Evolutionary conservation across 1,140 invertebrate genomes (phyloP).

Genomic region (Zaprionus taronus): DNA sequence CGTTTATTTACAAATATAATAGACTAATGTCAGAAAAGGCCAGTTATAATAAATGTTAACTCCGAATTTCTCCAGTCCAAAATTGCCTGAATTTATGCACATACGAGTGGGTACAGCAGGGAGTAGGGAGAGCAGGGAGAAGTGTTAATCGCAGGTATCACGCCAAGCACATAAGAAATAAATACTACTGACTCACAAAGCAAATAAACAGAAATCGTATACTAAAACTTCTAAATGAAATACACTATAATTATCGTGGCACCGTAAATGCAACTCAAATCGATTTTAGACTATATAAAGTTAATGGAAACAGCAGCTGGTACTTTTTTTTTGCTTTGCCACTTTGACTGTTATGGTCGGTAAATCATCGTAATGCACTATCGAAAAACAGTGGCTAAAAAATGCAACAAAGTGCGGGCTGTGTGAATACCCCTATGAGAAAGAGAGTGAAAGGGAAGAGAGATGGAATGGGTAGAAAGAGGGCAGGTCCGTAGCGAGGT

Average conservation of each 20-base stretch:
- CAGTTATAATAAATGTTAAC: not conserved
- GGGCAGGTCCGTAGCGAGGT: no score
- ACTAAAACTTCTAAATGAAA: no score
- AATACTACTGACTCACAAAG: conserved; percentile 23
- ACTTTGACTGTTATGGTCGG: not conserved
- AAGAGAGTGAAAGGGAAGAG: not conserved
- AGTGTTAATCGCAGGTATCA: conserved; percentile 58
- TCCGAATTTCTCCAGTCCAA: conserved; percentile 49
- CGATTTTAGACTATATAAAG: not conserved
- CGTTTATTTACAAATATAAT: conserved; percentile 42
- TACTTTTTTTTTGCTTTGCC: not conserved
- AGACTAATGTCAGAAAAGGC: not conserved
- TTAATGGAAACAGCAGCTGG: not conserved
- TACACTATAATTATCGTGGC: not conserved
- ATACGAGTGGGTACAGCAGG: not conserved
- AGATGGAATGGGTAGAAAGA: no score
- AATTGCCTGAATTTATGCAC: conserved; percentile 9
- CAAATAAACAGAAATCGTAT: conserved; percentile 10
- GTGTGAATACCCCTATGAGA: not conserved
- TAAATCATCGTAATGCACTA: not conserved
- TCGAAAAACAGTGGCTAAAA: not conserved
- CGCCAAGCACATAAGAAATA: not conserved
- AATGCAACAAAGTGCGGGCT: not conserved
- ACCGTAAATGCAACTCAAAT: not conserved
- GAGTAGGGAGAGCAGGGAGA: not conserved